Evolutionary conservation across 2,888 invertebrate species (phyloP).

Genomic region (Drosophila suboccidentalis): DNA sequence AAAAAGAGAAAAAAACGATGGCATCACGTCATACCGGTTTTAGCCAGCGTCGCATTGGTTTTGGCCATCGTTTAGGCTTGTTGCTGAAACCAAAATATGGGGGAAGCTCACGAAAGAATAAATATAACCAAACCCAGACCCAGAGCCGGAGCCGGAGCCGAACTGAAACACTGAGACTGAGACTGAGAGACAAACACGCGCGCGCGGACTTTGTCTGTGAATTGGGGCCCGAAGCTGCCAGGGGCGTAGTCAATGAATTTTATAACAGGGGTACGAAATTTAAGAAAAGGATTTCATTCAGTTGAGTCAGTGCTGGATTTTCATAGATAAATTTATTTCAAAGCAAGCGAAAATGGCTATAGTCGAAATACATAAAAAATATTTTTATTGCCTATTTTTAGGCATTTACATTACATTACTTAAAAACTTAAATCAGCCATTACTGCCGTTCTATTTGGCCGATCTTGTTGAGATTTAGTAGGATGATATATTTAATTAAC

Average conservation of each 20-base stretch:
- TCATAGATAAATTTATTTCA: too few relatives aligned
- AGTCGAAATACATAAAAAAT: too few relatives aligned
- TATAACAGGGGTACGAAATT: background rate
- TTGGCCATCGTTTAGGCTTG: slow-evolving; percentile 47
- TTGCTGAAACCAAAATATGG: slow-evolving; percentile 58
- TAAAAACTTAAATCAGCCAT: too few relatives aligned
- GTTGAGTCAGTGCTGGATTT: background rate
- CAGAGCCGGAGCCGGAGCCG: slow-evolving; percentile 7
- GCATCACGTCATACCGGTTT: slow-evolving; percentile 78
- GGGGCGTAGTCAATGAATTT: slow-evolving; percentile 12
- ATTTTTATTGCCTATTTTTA: too few relatives aligned
- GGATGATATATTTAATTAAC: too few relatives aligned
- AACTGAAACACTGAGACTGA: slow-evolving; percentile 15
- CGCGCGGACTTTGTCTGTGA: slow-evolving; percentile 32
- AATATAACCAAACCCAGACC: slow-evolving; percentile 31
- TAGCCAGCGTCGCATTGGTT: slow-evolving; percentile 49
- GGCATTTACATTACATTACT: too few relatives aligned
- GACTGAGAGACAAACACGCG: slow-evolving; percentile 70
- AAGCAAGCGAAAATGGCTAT: too few relatives aligned
- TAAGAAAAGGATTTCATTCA: background rate
- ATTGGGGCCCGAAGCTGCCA: slow-evolving; percentile 5
- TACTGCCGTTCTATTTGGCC: too few relatives aligned
- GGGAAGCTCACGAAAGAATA: slow-evolving; percentile 72
- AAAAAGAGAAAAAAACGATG: slow-evolving; percentile 35
- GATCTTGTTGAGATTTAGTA: too few relatives aligned